phyloP scores from a whole-genome alignment of 2,797 vertebrate genomes.

The Danionella dracula region DNA sequence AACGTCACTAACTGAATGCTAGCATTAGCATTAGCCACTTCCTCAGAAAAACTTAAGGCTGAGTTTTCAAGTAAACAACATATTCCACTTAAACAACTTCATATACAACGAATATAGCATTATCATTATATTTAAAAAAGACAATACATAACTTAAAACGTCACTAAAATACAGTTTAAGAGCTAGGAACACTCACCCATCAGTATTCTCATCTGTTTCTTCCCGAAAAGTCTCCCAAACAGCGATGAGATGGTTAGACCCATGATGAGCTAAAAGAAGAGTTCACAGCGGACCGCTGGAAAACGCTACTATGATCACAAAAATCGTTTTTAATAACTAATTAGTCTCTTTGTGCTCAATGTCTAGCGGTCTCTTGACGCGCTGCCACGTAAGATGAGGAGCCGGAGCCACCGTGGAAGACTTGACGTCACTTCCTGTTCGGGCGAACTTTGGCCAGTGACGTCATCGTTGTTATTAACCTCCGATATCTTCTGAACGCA shows the following conservation, averaged over 20 bases:
- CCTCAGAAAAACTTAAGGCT: too few relatives aligned
- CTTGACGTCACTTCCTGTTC: slow-evolving; percentile 57
- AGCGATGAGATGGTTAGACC: slow-evolving; percentile 80
- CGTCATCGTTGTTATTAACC: slow-evolving; percentile 3
- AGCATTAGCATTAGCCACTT: too few relatives aligned
- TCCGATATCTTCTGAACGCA: background rate
- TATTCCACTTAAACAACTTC: too few relatives aligned
- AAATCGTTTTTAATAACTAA: background rate
- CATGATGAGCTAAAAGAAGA: slow-evolving; percentile 56
- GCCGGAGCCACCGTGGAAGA: slow-evolving; percentile 78
- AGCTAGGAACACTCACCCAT: slow-evolving; percentile 74
- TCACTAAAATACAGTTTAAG: background rate
- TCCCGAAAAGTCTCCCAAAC: slow-evolving; percentile 78
- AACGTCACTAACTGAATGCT: too few relatives aligned
- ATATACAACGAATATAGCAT: too few relatives aligned
- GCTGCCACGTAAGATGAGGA: slow-evolving; percentile 66
- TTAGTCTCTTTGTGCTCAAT: slow-evolving; percentile 7
- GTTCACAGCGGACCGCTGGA: background rate
- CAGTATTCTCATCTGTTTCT: slow-evolving; percentile 87
- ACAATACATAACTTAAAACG: background rate
- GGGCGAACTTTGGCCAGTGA: background rate
- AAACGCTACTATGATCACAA: too few relatives aligned
- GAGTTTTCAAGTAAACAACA: too few relatives aligned
- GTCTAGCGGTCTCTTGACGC: slow-evolving; percentile 30
- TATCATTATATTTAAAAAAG: too few relatives aligned